Percentiles rank a stretch among this genome's conserved stretches.
These are phyloP conservation scores for Popillia japonica DNA, from an alignment of 1,140 invertebrate species.

Conservation along the genomic window DNA sequence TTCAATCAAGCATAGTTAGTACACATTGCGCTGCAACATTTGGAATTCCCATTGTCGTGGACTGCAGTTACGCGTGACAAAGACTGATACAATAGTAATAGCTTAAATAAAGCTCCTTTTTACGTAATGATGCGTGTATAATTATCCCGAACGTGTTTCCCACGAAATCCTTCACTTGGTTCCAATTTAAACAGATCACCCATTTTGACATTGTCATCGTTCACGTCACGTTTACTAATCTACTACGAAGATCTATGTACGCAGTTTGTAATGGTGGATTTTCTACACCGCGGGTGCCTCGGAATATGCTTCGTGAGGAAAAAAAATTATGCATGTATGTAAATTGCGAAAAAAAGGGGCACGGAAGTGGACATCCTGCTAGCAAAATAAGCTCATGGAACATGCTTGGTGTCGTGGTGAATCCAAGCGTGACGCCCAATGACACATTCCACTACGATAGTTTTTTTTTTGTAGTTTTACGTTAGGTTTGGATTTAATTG, in stretches of 20 bases:
- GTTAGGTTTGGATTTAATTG: not conserved
- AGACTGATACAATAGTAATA: not conserved
- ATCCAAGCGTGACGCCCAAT: slow-evolving; percentile 51
- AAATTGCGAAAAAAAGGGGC: slow-evolving; percentile 6
- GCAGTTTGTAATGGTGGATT: not conserved
- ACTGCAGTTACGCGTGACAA: not conserved
- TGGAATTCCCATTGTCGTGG: not conserved
- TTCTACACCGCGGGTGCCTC: slow-evolving; percentile 7
- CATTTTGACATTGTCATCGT: not conserved
- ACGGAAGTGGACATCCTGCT: slow-evolving; percentile 50
- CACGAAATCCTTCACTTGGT: not conserved
- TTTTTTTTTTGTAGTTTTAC: not conserved
- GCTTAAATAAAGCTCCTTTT: not conserved
- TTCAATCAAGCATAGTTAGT: not conserved
- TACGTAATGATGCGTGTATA: not conserved
- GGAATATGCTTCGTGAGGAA: not conserved
- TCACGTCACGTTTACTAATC: not conserved
- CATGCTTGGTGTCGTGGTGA: slow-evolving; percentile 47
- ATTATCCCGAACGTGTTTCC: not conserved
- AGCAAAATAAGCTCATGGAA: slow-evolving; percentile 49
- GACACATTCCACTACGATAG: slow-evolving; percentile 43
- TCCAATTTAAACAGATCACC: not conserved
- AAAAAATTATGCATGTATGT: not conserved
- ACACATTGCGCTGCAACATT: not conserved
- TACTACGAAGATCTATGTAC: not conserved